A percentile compares a stretch with the other conserved stretches of the same genome.
phyloP scores from a whole-genome alignment of 35 echinoderm and acorn worm species.

The Nesometra sesokonis region DNA sequence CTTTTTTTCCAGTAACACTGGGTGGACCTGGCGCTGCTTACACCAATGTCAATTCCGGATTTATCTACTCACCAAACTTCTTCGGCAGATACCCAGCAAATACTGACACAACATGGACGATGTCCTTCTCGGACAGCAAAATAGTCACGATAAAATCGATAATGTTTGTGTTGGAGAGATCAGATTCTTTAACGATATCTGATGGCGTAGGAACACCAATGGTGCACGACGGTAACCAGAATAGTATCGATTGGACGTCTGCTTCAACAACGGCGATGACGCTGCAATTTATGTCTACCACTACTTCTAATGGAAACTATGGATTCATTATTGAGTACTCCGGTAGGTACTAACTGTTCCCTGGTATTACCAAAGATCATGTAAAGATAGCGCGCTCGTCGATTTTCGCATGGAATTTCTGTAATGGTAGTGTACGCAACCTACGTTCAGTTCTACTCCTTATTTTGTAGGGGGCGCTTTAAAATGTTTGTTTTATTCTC shows the following conservation, averaged over 20 bases:
- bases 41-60: not conserved
- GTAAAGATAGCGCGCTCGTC: too few relatives aligned
- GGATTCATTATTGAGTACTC: not conserved
- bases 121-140: not conserved
- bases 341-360: too few relatives aligned
- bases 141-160: not conserved
- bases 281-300: not conserved
- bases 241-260: not conserved
- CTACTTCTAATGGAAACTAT: not conserved
- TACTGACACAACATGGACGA: not conserved
- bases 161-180: not conserved
- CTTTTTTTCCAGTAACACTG: not conserved
- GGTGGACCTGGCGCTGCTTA: not conserved
- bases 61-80: not conserved
- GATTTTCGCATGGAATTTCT: too few relatives aligned
- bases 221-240: not conserved
- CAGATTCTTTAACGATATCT: not conserved
- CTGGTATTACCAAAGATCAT: too few relatives aligned
- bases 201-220: not conserved
- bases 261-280: not conserved
- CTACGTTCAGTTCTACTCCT: too few relatives aligned
- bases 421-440: too few relatives aligned
- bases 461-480: too few relatives aligned
- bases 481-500: too few relatives aligned
- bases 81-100: not conserved